phyloP scores from a whole-genome alignment of 2,797 vertebrate species.

The Pseudomugil tenellus region DNA sequence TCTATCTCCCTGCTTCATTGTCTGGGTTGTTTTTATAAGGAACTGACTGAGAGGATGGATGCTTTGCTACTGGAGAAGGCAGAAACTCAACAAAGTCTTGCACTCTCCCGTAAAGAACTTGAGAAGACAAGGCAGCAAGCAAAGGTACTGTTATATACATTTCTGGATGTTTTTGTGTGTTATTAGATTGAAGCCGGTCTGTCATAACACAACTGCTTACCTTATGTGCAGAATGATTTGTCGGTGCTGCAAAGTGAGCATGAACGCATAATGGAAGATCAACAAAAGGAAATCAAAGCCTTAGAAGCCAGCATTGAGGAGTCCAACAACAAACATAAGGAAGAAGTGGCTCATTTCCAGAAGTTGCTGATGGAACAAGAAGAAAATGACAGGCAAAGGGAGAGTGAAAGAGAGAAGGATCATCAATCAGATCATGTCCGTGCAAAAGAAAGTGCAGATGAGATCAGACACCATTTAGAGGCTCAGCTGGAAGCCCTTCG shows the following conservation, averaged over 20 bases:
- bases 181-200: background rate
- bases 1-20: slow-evolving; percentile 10
- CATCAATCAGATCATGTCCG: slow-evolving; percentile 68
- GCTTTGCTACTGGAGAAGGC: slow-evolving; percentile 92
- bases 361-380: slow-evolving; percentile 83
- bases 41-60: slow-evolving; percentile 90
- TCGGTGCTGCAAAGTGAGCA: slow-evolving; percentile 80
- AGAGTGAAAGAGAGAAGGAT: slow-evolving; percentile 73
- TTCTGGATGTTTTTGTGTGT: background rate
- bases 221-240: slow-evolving; percentile 80
- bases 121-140: slow-evolving; percentile 83
- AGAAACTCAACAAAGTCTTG: slow-evolving; percentile 89
- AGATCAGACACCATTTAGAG: slow-evolving; percentile 75
- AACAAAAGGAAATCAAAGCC: slow-evolving; percentile 78
- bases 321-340: slow-evolving; percentile 78
- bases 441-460: slow-evolving; percentile 71
- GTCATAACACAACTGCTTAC: background rate
- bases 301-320: slow-evolving; percentile 80
- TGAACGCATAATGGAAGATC: slow-evolving; percentile 73
- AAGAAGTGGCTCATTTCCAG: slow-evolving; percentile 83
- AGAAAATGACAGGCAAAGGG: slow-evolving; percentile 73
- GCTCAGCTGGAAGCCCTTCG: slow-evolving; percentile 80
- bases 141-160: slow-evolving; percentile 78
- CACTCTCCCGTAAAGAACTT: slow-evolving; percentile 87
- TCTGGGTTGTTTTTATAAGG: slow-evolving; percentile 76